Evolutionary conservation across 2,888 invertebrate species (phyloP).

Genomic region (Sipha maydis): DNA sequence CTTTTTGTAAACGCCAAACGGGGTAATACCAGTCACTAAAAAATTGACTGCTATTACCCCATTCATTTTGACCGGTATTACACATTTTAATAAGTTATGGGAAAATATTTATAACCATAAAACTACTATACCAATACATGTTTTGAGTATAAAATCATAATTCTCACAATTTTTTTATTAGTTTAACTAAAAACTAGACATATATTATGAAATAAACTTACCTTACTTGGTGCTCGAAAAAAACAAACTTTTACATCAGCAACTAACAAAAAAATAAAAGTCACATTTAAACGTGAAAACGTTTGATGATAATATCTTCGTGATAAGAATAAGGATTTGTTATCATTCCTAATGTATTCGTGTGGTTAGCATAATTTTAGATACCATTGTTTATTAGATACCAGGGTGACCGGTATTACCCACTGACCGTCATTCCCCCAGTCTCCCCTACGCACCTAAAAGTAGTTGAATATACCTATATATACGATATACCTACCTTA

Average conservation of each 20-base stretch:
- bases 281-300: conserved; percentile 12
- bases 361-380: background rate
- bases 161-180: conserved; percentile 1
- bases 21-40: background rate
- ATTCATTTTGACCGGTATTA: conserved; percentile 23
- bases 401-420: background rate
- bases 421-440: background rate
- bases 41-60: conserved; percentile 12
- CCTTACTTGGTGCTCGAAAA: background rate
- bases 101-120: conserved; percentile 16
- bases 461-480: too few relatives aligned
- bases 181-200: background rate
- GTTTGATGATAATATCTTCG: conserved; percentile 2
- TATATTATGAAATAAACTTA: conserved; percentile 15
- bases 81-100: conserved; percentile 6
- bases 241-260: background rate
- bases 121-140: background rate
- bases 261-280: background rate
- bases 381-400: background rate
- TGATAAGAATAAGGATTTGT: conserved; percentile 2
- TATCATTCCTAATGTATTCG: background rate
- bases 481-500: too few relatives aligned
- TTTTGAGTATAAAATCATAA: conserved; percentile 9
- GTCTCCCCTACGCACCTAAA: too few relatives aligned
- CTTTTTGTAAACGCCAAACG: background rate